Evolutionary conservation across 2,113 vertebrate species (phyloP).

Genomic region (Pelecanus crispus): DNA sequence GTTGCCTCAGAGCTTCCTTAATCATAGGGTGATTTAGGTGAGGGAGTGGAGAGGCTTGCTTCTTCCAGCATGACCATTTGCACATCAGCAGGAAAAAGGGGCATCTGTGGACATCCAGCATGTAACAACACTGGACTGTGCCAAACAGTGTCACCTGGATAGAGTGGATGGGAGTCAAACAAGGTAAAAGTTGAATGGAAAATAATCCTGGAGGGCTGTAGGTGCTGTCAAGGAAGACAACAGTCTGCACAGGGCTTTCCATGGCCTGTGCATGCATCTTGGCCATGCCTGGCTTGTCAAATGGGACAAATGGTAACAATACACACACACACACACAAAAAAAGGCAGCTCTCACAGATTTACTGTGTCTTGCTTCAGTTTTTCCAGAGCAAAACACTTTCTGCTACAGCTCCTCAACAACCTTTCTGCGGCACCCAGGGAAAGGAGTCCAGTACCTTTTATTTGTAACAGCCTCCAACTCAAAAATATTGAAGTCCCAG

Average conservation of each 20-base stretch:
- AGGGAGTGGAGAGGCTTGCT: background rate
- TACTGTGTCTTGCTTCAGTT: background rate
- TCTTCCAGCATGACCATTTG: background rate
- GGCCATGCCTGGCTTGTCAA: background rate
- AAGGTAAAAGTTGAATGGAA: background rate
- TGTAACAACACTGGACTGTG: background rate
- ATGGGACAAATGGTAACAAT: background rate
- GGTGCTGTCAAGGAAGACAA: background rate
- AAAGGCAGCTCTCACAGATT: background rate
- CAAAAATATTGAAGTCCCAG: slow-evolving; percentile 97
- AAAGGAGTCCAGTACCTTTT: slow-evolving; percentile 78
- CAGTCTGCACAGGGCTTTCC: background rate
- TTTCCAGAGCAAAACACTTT: background rate
- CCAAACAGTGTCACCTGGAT: background rate
- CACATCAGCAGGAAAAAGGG: background rate
- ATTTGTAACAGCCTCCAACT: slow-evolving; percentile 90
- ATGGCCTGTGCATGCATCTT: background rate
- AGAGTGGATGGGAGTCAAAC: background rate
- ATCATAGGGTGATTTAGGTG: background rate
- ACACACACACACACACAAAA: background rate
- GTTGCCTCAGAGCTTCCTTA: background rate
- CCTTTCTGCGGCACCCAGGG: background rate
- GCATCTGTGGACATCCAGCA: background rate
- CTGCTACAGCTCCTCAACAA: background rate
- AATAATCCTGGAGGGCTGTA: background rate